Base-by-base conservation (phyloP, 1,140 invertebrate genomes). In the Telenomus remus region DNA sequence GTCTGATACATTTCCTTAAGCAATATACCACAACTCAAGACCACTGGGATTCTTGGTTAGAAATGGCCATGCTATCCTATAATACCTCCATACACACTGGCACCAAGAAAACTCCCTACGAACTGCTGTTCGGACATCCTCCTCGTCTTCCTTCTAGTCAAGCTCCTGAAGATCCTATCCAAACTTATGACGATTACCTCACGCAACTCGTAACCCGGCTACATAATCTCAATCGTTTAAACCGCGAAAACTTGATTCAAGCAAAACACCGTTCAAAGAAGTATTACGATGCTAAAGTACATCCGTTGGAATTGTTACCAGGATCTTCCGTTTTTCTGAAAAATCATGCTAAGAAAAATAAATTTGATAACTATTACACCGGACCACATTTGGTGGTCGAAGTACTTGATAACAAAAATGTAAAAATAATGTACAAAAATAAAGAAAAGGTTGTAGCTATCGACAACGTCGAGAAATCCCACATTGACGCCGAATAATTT, bases 1-100 rank as follows among this genome's bases (percentile, higher is more conserved):
- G 44, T 33, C 42, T 82, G 39, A 15, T 27, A 39, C 80, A 79
- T 49, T 60, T 80, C n/a, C n/a, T n/a, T 12, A 77, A 61, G 47
- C 49, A 63, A 46, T 44, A 12, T 35, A 15, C 46, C 5, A 19
- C 33, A 0, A 14, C 46, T 13, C 12, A 51, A 15, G 0, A 15
- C 0, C 16, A 63, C 1, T 63, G 48, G 59, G 59, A 63, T 35
- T 9, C 42, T 19, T 50, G 37, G 37, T 5, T 61, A 12, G 57
- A 61, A 42, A 4, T 49, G 2, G 44, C 56, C 5, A 60, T 48
- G 8, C 55, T 60, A 49, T 43, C 13, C 0, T 64, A 64, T 34
- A 64, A 64, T 10, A 64, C 49, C 0, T 15, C 11, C n/a, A 13
- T 46, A 9, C 49, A 64, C 34, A 14, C 13, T 54, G 10, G 19